Conservation (phyloP, 2,888 invertebrate genomes). For the Ganaspis brasiliensis region DNA sequence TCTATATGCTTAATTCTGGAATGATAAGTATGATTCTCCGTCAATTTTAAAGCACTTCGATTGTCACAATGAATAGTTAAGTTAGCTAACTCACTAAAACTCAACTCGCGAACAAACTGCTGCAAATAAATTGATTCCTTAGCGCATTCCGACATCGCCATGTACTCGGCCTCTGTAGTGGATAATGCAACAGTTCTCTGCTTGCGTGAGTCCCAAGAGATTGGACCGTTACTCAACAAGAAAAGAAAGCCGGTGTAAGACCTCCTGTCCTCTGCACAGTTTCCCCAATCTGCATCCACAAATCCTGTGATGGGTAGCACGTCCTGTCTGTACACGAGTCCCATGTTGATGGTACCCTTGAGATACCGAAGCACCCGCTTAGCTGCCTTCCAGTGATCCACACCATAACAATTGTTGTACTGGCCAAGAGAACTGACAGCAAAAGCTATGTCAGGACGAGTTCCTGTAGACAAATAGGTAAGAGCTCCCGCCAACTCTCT, state of each 20-base stretch:
- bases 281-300: constrained; percentile 42
- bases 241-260: constrained; percentile 42
- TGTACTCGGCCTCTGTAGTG: no score
- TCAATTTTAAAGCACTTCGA: constrained; percentile 27
- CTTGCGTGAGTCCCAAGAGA: constrained; percentile 44
- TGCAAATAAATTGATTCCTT: no score
- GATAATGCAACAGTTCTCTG: no score
- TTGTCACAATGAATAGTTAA: constrained; percentile 41
- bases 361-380: no score
- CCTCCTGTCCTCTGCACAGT: constrained; percentile 17
- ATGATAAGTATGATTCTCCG: constrained; percentile 45
- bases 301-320: constrained; percentile 25
- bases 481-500: neutral
- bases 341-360: constrained; percentile 28
- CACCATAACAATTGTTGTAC: constrained; percentile 44
- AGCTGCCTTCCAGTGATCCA: constrained; percentile 47
- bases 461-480: neutral
- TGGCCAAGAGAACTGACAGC: constrained; percentile 51
- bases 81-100: constrained; percentile 11
- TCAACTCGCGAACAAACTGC: no score
- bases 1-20: constrained; percentile 42
- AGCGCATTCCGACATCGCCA: constrained; percentile 32
- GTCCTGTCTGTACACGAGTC: neutral
- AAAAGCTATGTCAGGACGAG: no score
- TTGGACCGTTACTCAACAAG: constrained; percentile 6